phyloP scores from a whole-genome alignment of 1,140 invertebrate species.

The Meloidogyne chitwoodi region DNA sequence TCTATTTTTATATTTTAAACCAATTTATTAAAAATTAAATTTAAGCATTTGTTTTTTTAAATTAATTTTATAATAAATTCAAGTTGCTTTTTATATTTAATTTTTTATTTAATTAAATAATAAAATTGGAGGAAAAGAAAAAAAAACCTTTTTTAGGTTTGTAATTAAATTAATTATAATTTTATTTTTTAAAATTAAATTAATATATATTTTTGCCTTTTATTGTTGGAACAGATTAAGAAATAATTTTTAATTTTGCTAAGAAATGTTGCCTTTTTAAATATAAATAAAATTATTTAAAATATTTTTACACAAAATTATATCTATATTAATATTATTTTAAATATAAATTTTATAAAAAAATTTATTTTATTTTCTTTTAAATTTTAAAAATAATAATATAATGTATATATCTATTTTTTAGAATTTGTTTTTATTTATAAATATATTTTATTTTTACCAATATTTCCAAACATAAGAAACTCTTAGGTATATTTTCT shows the following conservation, averaged over 20 bases:
- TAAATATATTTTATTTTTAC: too few species aligned
- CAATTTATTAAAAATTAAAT: too few species aligned
- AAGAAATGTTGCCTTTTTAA: not conserved
- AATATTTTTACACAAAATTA: not conserved
- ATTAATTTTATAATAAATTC: not conserved
- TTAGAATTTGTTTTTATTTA: too few species aligned
- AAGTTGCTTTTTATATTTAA: too few species aligned
- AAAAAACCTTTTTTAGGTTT: not conserved
- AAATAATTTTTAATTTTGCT: not conserved
- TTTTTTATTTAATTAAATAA: not conserved
- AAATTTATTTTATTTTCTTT: too few species aligned
- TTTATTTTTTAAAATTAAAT: not conserved
- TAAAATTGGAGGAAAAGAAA: not conserved
- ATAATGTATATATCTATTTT: too few species aligned
- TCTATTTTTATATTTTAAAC: too few species aligned
- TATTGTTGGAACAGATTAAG: not conserved
- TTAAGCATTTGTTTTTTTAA: not conserved
- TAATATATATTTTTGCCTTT: not conserved
- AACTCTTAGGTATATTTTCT: too few species aligned
- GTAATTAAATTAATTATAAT: not conserved
- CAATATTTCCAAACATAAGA: too few species aligned
- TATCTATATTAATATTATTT: too few species aligned
- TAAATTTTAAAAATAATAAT: too few species aligned
- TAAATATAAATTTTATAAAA: too few species aligned
- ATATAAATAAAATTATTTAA: not conserved